Evolutionary conservation across 2,797 vertebrate genomes (phyloP).

Genomic region (Sebastes trivittatus): DNA sequence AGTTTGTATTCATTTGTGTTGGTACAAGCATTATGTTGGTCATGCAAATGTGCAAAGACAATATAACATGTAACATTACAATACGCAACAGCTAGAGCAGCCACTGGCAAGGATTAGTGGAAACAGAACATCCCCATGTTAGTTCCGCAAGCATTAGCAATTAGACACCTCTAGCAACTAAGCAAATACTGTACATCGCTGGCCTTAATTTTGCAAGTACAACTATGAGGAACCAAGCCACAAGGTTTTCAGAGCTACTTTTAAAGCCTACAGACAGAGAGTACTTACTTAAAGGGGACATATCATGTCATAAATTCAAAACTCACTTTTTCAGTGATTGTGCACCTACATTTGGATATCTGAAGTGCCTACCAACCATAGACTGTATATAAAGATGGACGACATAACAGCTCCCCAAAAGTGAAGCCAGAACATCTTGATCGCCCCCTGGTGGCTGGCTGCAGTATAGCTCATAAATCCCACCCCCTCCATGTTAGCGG

Average conservation of each 20-base stretch:
- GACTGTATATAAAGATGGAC: not conserved
- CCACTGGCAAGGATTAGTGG: not conserved
- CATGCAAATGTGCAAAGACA: not conserved
- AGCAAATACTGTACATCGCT: not conserved
- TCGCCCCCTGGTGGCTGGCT: not conserved
- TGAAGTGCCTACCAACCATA: not conserved
- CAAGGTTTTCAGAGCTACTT: not conserved
- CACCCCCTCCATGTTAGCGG: not conserved
- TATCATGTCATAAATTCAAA: not conserved
- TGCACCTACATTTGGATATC: not conserved
- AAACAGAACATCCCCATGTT: not conserved
- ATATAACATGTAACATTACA: not conserved
- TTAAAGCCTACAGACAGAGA: not conserved
- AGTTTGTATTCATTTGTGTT: not conserved
- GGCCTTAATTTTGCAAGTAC: not conserved
- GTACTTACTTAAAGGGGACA: not conserved
- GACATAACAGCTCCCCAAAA: not conserved
- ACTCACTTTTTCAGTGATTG: not conserved
- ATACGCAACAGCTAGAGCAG: not conserved
- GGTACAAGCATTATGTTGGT: not conserved
- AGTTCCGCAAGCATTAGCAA: not conserved
- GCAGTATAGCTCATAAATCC: not conserved
- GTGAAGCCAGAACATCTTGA: not conserved
- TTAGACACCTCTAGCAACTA: not conserved
- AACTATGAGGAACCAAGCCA: not conserved